phyloP scores from a whole-genome alignment of 1,140 invertebrate species.

The Drosophila tristis region DNA sequence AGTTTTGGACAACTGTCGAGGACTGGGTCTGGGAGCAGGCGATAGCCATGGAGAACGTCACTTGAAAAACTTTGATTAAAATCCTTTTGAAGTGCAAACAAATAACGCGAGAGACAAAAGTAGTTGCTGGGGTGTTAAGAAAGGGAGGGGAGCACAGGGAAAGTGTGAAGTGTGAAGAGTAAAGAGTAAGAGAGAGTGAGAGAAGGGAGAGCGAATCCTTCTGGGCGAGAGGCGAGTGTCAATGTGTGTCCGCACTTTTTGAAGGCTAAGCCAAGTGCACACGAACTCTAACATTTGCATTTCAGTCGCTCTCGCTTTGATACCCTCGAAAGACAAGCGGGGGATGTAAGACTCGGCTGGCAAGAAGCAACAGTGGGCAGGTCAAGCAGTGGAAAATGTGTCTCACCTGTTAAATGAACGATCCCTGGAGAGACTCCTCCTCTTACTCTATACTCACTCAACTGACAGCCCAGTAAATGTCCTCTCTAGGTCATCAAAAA shows the following conservation, averaged over 20 bases:
- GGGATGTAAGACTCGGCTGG: neutral
- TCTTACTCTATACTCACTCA: too few relatives aligned
- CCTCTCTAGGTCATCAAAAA: slow-evolving; percentile 18
- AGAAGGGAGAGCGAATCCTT: slow-evolving; percentile 5
- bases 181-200: neutral
- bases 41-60: slow-evolving; percentile 43
- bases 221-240: slow-evolving; percentile 30
- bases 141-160: neutral
- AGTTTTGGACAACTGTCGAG: slow-evolving; percentile 15
- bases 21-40: too few relatives aligned
- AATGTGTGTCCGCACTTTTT: slow-evolving; percentile 70
- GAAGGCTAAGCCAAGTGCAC: slow-evolving; percentile 57
- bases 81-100: slow-evolving; percentile 81
- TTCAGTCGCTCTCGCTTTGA: slow-evolving; percentile 17
- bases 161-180: neutral
- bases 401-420: too few relatives aligned
- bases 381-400: too few relatives aligned
- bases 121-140: slow-evolving; percentile 10
- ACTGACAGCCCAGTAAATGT: neutral
- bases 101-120: slow-evolving; percentile 73
- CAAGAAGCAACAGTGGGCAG: too few relatives aligned
- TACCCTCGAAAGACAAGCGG: neutral
- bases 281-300: slow-evolving; percentile 57
- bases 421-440: too few relatives aligned
- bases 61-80: slow-evolving; percentile 80